phyloP scores from a whole-genome alignment of 2,888 invertebrate genomes.

The Drosophila nr. perissopoda region DNA sequence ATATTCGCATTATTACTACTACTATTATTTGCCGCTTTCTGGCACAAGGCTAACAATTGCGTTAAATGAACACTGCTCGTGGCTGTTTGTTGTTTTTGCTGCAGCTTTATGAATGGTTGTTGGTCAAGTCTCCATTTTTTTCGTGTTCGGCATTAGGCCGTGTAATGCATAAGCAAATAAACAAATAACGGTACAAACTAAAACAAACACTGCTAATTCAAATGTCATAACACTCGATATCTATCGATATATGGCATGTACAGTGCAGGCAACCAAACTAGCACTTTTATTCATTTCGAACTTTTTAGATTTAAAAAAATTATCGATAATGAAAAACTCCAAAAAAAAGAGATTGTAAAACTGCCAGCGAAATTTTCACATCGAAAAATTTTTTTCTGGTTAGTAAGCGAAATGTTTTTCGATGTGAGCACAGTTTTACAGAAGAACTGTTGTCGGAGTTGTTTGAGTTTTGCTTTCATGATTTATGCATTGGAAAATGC shows the following conservation, averaged over 20 bases:
- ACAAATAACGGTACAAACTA: slow-evolving; percentile 53
- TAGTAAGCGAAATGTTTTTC: not conserved
- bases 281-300: not conserved
- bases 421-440: not conserved
- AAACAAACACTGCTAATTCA: slow-evolving; percentile 58
- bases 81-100: slow-evolving; percentile 42
- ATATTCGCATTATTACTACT: slow-evolving; percentile 65
- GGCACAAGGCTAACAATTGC: slow-evolving; percentile 79
- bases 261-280: not conserved
- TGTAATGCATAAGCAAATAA: slow-evolving; percentile 71
- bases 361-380: not conserved
- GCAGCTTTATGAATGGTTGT: slow-evolving; percentile 61
- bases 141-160: slow-evolving; percentile 35
- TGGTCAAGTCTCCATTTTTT: slow-evolving; percentile 52
- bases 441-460: not conserved
- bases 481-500: not conserved
- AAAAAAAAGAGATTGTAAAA: not conserved
- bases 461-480: not conserved
- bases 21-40: slow-evolving; percentile 67
- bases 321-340: not conserved
- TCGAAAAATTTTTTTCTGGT: not conserved
- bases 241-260: slow-evolving; percentile 43
- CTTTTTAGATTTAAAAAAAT: not conserved
- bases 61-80: slow-evolving; percentile 55
- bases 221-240: slow-evolving; percentile 56